Evolutionary conservation across 2,797 vertebrate genomes (phyloP).

Genomic region (Melanotaenia trifasciata): DNA sequence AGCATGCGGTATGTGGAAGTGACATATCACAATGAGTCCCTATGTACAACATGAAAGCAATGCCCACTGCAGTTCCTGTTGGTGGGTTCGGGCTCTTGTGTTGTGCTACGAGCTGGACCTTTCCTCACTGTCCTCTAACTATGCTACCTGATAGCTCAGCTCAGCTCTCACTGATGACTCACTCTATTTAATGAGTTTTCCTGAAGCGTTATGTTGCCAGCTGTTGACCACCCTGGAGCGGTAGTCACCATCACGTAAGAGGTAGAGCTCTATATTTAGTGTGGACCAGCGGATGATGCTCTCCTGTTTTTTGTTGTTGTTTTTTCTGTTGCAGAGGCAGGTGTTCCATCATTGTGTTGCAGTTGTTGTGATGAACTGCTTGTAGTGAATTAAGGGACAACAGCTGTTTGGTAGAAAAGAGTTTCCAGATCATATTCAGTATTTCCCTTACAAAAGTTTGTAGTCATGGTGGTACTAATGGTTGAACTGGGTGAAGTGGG

Average conservation of each 20-base stretch:
- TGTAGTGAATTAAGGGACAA: constrained; percentile 3
- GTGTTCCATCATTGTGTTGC: constrained; percentile 38
- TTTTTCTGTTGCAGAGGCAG: constrained; percentile 4
- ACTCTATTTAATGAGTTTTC: constrained; percentile 77
- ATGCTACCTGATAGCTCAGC: constrained; percentile 72
- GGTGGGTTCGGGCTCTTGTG: not conserved
- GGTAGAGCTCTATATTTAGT: constrained; percentile 57
- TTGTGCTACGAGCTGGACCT: constrained; percentile 41
- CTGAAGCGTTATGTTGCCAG: constrained; percentile 59
- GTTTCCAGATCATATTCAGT: not conserved
- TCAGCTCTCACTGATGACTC: constrained; percentile 64
- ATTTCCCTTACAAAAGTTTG: not conserved
- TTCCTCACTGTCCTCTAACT: constrained; percentile 42
- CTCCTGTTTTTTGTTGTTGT: not conserved
- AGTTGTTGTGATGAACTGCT: constrained; percentile 23
- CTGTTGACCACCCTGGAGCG: constrained; percentile 58
- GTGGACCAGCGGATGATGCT: constrained; percentile 2
- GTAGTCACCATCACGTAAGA: constrained; percentile 46
- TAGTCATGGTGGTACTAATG: too few species aligned
- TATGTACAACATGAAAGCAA: not conserved
- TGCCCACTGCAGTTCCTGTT: constrained; percentile 3
- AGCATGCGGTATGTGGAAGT: not conserved
- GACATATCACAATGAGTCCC: not conserved
- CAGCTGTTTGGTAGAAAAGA: not conserved
- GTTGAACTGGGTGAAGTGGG: too few species aligned